Percentiles rank a stretch among this genome's conserved stretches.
phyloP scores from a whole-genome alignment of 1,140 invertebrate species.

The Drepana arcuata region DNA sequence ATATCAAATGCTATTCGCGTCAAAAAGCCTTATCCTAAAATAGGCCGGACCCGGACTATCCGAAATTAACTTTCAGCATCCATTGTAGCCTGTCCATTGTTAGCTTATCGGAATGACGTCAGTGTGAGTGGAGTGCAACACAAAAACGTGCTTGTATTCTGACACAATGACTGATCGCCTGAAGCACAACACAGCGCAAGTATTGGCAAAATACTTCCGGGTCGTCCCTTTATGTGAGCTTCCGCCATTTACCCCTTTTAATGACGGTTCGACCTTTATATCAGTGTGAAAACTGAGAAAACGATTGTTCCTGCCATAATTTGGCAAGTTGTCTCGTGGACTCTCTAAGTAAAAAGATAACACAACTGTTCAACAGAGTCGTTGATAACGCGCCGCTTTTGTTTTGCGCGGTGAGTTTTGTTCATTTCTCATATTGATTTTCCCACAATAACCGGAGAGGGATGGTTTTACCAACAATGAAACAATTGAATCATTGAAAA shows the following conservation, averaged over 20 bases:
- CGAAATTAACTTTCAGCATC: too few species aligned
- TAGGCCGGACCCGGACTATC: too few species aligned
- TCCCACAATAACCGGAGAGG: too few species aligned
- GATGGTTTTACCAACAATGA: too few species aligned
- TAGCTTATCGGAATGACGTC: too few species aligned
- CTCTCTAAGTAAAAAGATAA: slow-evolving; percentile 3
- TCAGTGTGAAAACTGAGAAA: slow-evolving; percentile 18
- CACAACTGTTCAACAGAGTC: slow-evolving; percentile 6
- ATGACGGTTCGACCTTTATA: slow-evolving; percentile 24
- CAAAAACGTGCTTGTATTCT: too few species aligned
- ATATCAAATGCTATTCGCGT: too few species aligned
- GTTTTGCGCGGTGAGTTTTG: neutral
- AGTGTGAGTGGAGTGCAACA: too few species aligned
- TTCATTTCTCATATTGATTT: slow-evolving; percentile 2
- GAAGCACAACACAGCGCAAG: slow-evolving; percentile 5
- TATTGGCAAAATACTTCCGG: slow-evolving; percentile 15
- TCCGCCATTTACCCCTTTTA: slow-evolving; percentile 22
- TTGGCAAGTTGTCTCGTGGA: slow-evolving; percentile 4
- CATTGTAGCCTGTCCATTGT: too few species aligned
- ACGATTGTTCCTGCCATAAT: slow-evolving; percentile 5
- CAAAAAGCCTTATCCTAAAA: too few species aligned
- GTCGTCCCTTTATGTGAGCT: slow-evolving; percentile 14
- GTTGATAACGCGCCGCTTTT: slow-evolving; percentile 11
- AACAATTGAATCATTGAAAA: too few species aligned
- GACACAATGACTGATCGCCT: too few species aligned